These are phyloP conservation scores for Rhineura floridana DNA, from an alignment of 2,113 vertebrate genomes.

Conservation along the genomic window DNA sequence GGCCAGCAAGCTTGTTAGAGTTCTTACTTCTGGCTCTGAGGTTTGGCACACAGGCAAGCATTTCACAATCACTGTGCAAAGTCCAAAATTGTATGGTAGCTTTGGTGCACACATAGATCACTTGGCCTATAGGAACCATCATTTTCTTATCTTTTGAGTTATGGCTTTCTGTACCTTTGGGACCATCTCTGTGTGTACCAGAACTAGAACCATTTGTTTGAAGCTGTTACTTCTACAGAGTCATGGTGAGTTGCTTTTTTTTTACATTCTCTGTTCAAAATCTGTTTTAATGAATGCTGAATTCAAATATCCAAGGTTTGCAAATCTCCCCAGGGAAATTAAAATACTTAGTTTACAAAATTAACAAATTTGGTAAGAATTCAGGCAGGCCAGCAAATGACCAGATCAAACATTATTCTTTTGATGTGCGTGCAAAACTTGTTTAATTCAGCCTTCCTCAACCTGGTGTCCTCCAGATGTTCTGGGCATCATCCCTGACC, in stretches of 20 bases:
- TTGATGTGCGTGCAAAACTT: neutral
- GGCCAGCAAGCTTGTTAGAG: neutral
- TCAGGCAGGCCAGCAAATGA: neutral
- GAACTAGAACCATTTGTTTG: neutral
- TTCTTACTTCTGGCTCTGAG: conserved; percentile 31
- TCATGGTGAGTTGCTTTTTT: neutral
- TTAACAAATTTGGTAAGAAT: neutral
- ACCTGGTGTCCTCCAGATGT: too few relatives aligned
- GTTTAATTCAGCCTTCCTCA: too few relatives aligned
- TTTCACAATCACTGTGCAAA: conserved; percentile 44
- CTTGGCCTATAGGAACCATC: too few relatives aligned
- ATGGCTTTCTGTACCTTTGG: neutral
- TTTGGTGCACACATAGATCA: conserved; percentile 43
- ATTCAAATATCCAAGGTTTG: neutral
- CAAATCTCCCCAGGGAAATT: too few relatives aligned
- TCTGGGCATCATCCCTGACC: too few relatives aligned
- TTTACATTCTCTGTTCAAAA: neutral
- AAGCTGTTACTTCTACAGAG: neutral
- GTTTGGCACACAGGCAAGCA: conserved; percentile 45
- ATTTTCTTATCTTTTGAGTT: too few relatives aligned
- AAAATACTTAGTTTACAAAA: neutral
- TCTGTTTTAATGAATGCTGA: neutral
- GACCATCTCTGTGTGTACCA: neutral
- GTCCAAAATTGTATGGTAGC: neutral
- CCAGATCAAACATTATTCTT: neutral